Conservation (phyloP, 2,797 vertebrate species). For the Takifugu ocellatus region DNA sequence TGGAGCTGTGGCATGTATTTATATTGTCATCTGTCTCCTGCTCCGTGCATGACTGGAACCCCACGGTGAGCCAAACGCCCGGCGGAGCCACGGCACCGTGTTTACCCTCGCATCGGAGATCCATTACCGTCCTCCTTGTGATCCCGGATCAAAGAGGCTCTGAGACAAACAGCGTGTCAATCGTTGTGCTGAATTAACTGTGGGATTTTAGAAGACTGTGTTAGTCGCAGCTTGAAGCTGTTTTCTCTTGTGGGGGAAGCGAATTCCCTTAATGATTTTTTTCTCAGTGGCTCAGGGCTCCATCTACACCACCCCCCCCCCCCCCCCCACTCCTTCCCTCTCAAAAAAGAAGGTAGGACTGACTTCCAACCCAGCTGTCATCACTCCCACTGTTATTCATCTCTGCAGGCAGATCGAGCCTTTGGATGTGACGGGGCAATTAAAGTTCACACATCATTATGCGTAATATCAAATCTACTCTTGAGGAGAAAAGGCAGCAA, state of each 20-base stretch:
- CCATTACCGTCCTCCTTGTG: slow-evolving; percentile 47
- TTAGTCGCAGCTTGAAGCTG: slow-evolving; percentile 54
- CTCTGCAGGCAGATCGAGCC: slow-evolving; percentile 27
- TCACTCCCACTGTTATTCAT: slow-evolving; percentile 10
- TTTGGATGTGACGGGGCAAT: slow-evolving; percentile 20
- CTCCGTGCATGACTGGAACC: slow-evolving; percentile 39
- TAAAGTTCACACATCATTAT: slow-evolving; percentile 14
- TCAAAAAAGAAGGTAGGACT: slow-evolving; percentile 29
- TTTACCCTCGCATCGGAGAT: slow-evolving; percentile 55
- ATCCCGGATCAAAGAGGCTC: slow-evolving; percentile 50
- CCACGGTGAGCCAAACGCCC: slow-evolving; percentile 27
- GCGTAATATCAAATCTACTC: not conserved
- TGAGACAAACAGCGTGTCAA: slow-evolving; percentile 61
- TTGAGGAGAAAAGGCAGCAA: no score
- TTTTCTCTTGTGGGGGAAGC: slow-evolving; percentile 52
- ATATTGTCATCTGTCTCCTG: slow-evolving; percentile 35
- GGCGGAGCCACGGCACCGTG: slow-evolving; percentile 34
- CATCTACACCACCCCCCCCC: slow-evolving; percentile 17
- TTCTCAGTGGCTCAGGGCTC: slow-evolving; percentile 44
- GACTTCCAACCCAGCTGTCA: slow-evolving; percentile 40
- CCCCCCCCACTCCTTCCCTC: not conserved
- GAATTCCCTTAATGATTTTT: slow-evolving; percentile 58
- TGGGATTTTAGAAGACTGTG: slow-evolving; percentile 33
- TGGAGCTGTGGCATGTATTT: slow-evolving; percentile 29
- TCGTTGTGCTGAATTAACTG: slow-evolving; percentile 49